Percentiles rank a stretch among this genome's conserved stretches.
Conservation (phyloP, 2,797 vertebrate genomes). For the Sebastes cheni region DNA sequence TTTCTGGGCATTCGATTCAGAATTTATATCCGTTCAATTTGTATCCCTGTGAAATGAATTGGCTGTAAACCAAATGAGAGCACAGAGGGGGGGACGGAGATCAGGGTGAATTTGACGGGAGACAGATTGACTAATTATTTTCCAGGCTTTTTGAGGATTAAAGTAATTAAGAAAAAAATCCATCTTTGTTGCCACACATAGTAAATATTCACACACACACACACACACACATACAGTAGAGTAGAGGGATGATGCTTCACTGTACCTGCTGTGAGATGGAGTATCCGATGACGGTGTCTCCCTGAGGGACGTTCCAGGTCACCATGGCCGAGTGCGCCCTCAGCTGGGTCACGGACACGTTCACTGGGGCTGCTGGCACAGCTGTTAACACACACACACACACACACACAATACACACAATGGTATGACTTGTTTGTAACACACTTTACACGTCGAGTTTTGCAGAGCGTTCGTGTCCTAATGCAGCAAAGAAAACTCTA, state of each 20-base stretch:
- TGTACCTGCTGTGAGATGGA: constrained; percentile 94
- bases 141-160: constrained; percentile 40
- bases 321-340: constrained; percentile 94
- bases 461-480: neutral
- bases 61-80: constrained; percentile 26
- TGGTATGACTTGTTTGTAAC: neutral
- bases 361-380: constrained; percentile 92
- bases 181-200: neutral
- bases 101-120: neutral
- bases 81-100: neutral
- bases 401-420: neutral
- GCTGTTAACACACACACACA: constrained; percentile 53
- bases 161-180: constrained; percentile 26
- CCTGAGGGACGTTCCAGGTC: constrained; percentile 95
- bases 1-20: constrained; percentile 24
- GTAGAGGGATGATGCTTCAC: neutral
- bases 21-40: constrained; percentile 50
- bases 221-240: neutral
- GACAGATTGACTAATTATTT: constrained; percentile 16
- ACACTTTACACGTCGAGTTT: neutral
- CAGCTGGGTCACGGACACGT: constrained; percentile 94
- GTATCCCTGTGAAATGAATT: constrained; percentile 45
- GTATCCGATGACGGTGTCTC: constrained; percentile 95
- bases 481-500: neutral
- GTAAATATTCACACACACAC: neutral